Base-by-base conservation (phyloP, 2,888 invertebrate genomes). In the Synanthedon formicaeformis region DNA sequence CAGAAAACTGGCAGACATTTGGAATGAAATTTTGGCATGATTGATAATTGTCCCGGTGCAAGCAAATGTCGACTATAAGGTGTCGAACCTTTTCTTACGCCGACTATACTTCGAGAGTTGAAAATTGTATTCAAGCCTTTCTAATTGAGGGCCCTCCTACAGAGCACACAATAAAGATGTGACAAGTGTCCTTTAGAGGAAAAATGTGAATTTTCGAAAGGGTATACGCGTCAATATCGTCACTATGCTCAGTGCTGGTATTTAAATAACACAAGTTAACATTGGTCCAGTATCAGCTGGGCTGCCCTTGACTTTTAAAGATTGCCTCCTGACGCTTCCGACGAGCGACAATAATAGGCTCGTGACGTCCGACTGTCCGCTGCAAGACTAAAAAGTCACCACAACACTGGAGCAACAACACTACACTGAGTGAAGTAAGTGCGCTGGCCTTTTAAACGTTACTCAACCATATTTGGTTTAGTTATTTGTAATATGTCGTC, bases 241-340 rank as follows among this genome's bases (percentile, higher is more conserved):
- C 71, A 70, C 68, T 69, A 61, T 66, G 66, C 49, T 71, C 67
- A 71, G 70, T 67, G 61, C 70, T 83, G 85, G 69, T 87, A 82
- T 87, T 86, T 87, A 87, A 87, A 87, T 84, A 83, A 81, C 86
- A 87, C 84, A 73, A 81, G 86, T 87, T 87, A 77, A 82, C 86
- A 87, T 87, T 87, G 86, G 82, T 85, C 79, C 79, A 75, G 71
- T 75, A 73, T 75, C 71, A 75, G 71, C 63, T 70, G 64, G 59
- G 61, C 52, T 65, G 79, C 63, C 86, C 86, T 86, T 87, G 86
- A 84, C 81, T 79, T 87, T 87, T 86, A 81, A 71, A 72, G 66
- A 72, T 67, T 67, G 71, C 74, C 67, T 71, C 73, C 71, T 66
- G 70, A 72, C 62, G 82, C 85, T 84, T 86, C 86, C 82, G 81